These are phyloP conservation scores for Drosophila quadrilineata DNA, from an alignment of 1,140 invertebrate species.

Conservation along the genomic window DNA sequence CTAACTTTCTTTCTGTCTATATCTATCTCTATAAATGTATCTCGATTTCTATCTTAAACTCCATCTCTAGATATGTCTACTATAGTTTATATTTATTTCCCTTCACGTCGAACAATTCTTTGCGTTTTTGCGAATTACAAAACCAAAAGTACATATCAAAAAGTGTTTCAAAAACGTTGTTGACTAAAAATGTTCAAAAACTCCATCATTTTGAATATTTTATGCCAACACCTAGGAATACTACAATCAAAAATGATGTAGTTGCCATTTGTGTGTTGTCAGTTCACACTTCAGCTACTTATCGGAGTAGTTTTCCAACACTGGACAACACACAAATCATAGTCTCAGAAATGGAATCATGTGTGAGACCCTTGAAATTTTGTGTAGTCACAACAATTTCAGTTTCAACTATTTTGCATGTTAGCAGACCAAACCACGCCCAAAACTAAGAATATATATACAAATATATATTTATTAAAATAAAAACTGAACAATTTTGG, in stretches of 20 bases:
- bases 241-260: background rate
- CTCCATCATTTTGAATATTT: slow-evolving; percentile 66
- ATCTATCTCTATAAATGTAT: slow-evolving; percentile 12
- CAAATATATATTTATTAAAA: no score
- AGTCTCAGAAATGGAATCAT: slow-evolving; percentile 57
- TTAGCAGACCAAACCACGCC: slow-evolving; percentile 71
- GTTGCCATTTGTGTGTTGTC: slow-evolving; percentile 8
- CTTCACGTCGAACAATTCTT: slow-evolving; percentile 73
- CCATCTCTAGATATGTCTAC: slow-evolving; percentile 41
- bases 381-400: slow-evolving; percentile 49
- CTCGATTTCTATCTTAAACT: slow-evolving; percentile 30
- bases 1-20: slow-evolving; percentile 21
- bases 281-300: background rate
- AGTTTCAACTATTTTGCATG: slow-evolving; percentile 81
- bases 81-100: slow-evolving; percentile 50
- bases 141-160: slow-evolving; percentile 72
- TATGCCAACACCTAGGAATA: slow-evolving; percentile 41
- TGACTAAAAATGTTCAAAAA: slow-evolving; percentile 62
- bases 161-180: slow-evolving; percentile 38
- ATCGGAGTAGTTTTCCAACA: slow-evolving; percentile 15
- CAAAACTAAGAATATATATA: slow-evolving; percentile 49
- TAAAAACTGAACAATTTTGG: slow-evolving; percentile 55
- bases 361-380: slow-evolving; percentile 60
- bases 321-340: slow-evolving; percentile 9
- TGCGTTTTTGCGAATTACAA: slow-evolving; percentile 82